Evolutionary conservation across 92 coral and sea anemone genomes (phyloP), one percentile per base, ranked within the genome.

Genomic region (Heliopora coerulea): DNA sequence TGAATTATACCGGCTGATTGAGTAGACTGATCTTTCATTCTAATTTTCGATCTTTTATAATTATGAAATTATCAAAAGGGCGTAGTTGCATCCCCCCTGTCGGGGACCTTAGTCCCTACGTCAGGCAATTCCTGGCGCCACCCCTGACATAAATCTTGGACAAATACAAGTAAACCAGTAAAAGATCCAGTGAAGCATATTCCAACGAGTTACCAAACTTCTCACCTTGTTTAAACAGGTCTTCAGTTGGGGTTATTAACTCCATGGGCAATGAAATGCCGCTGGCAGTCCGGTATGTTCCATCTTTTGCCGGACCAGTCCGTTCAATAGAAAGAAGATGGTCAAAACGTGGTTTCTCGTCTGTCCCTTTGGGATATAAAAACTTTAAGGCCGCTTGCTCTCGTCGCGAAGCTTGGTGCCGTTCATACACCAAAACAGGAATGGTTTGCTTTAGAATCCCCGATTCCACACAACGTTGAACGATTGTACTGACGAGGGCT

Each of bases 241-340:
- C 98, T 77, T 93, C 98, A 26, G 90, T 83, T 19, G 91, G 91
- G 15, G 66, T 56, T 25, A 68, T 39, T 29, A 56, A 19, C 23
- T 23, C 65, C 62, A 52, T 66, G 29, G 75, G 62, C 49, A 88
- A 15, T 15, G 78, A 83, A 20, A 44, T 70, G 8, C 72, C 84
- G 25, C 79, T 80, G 85, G 78, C 81, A 18, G 84, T 80, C 79
- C 76, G 83, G 75, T 86, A 91, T 25, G 68, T 52, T 13, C 90
- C 93, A n/a, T 80, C 72, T 2, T 65, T 50, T 10, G 81, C 75
- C 6, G 62, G 70, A 20, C 96, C 79, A 1, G 83, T 83, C 7
- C 96, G 96, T 44, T 93, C 98, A 73, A 90, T 87, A 24, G 98
- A 91, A 33, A 93, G 86, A 30, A 93, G 68, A 31, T 80, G 81